phyloP scores from a whole-genome alignment of 2,888 invertebrate species.

The Andrena bucephala region DNA sequence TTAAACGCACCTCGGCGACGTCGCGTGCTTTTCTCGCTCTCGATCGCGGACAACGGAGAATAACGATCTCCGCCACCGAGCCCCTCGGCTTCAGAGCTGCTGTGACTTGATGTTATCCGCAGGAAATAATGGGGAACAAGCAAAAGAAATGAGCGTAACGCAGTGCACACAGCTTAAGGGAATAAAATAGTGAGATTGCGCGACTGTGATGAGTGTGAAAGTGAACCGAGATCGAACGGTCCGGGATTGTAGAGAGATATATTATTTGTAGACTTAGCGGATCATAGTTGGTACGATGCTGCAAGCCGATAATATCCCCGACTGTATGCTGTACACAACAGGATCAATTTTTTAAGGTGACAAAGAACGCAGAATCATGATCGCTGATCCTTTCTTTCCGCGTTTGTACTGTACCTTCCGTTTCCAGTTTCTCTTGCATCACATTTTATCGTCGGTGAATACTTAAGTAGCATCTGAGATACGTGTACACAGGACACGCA shows the following conservation, averaged over 20 bases:
- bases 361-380: slow-evolving; percentile 24
- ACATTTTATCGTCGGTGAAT: slow-evolving; percentile 40
- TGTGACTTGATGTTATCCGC: slow-evolving; percentile 18
- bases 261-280: slow-evolving; percentile 55
- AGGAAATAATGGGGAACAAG: not conserved
- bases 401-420: slow-evolving; percentile 54
- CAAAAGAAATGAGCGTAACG: slow-evolving; percentile 19
- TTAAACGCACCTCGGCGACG: slow-evolving; percentile 14
- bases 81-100: slow-evolving; percentile 29
- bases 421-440: slow-evolving; percentile 42
- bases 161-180: slow-evolving; percentile 54
- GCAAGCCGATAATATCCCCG: slow-evolving; percentile 52
- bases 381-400: slow-evolving; percentile 21
- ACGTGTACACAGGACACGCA: slow-evolving; percentile 10
- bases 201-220: slow-evolving; percentile 63
- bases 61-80: slow-evolving; percentile 33
- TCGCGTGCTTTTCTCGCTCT: slow-evolving; percentile 21
- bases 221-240: slow-evolving; percentile 38
- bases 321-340: slow-evolving; percentile 47
- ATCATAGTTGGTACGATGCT: slow-evolving; percentile 52
- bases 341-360: slow-evolving; percentile 47
- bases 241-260: slow-evolving; percentile 50
- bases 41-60: slow-evolving; percentile 30
- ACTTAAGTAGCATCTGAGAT: slow-evolving; percentile 43
- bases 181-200: slow-evolving; percentile 64